Percentiles rank a stretch among this genome's conserved stretches.
Conservation (phyloP, 2,113 vertebrate genomes). For the Labeo rohita region DNA sequence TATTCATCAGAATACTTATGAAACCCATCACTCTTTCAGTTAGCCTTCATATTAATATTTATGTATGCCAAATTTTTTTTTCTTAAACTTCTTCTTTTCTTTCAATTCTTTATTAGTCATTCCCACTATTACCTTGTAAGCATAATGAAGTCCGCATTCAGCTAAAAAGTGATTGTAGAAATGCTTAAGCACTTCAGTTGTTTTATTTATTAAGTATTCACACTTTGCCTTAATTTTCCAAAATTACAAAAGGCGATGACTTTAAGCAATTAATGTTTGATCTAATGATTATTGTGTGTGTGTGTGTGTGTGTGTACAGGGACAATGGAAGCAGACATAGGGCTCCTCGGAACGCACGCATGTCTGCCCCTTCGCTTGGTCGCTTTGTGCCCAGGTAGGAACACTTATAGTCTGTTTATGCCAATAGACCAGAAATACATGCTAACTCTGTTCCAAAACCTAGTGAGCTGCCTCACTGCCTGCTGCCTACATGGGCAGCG, state of each 20-base stretch:
- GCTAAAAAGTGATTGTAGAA: neutral
- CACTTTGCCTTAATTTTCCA: neutral
- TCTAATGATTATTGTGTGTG: neutral
- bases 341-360: conserved; percentile 90
- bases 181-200: neutral
- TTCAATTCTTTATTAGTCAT: conserved; percentile 20
- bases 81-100: neutral
- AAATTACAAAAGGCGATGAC: neutral
- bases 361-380: conserved; percentile 92
- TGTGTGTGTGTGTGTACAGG: conserved; percentile 41
- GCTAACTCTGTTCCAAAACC: neutral
- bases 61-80: neutral
- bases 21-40: conserved; percentile 35
- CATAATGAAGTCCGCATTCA: neutral
- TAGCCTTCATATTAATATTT: conserved; percentile 36
- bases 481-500: neutral
- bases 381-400: conserved; percentile 91
- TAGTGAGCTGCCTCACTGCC: neutral
- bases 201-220: neutral
- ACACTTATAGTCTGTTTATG: neutral
- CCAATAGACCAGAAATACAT: neutral
- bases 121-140: neutral
- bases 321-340: conserved; percentile 90
- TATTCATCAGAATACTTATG: conserved; percentile 42
- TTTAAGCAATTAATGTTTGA: neutral